phyloP scores from a whole-genome alignment of 2,113 vertebrate genomes.

The Astur gentilis region DNA sequence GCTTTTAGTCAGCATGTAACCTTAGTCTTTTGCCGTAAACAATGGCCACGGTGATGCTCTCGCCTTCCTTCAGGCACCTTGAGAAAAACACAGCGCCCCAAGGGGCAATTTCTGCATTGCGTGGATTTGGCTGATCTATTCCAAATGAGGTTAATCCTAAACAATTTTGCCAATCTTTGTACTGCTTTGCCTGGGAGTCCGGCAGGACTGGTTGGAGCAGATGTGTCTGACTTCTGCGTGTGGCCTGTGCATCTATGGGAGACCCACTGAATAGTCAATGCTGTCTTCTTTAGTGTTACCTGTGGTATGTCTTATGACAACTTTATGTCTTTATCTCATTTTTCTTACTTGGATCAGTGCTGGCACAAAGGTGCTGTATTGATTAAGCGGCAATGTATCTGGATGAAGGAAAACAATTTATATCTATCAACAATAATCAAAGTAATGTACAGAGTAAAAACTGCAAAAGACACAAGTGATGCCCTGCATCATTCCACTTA shows the following conservation, averaged over 20 bases:
- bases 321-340: neutral
- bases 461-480: neutral
- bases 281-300: neutral
- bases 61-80: neutral
- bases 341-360: neutral
- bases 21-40: neutral
- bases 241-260: neutral
- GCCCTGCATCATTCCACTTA: neutral
- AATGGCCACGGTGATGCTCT: neutral
- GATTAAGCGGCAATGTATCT: neutral
- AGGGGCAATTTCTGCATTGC: neutral
- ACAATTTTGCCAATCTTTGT: neutral
- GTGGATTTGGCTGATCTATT: neutral
- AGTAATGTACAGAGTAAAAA: neutral
- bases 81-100: accelerated
- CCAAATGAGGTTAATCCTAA: neutral
- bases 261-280: neutral
- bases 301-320: accelerated
- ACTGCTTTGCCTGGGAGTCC: neutral
- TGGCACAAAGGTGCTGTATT: neutral
- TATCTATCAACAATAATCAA: neutral
- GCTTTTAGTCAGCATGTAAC: neutral
- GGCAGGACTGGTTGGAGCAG: neutral
- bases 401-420: neutral
- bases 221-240: neutral